Evolutionary conservation across 2,113 vertebrate species (phyloP), one percentile per base, ranked within the genome.

Genomic region (Kryptolebias marmoratus): DNA sequence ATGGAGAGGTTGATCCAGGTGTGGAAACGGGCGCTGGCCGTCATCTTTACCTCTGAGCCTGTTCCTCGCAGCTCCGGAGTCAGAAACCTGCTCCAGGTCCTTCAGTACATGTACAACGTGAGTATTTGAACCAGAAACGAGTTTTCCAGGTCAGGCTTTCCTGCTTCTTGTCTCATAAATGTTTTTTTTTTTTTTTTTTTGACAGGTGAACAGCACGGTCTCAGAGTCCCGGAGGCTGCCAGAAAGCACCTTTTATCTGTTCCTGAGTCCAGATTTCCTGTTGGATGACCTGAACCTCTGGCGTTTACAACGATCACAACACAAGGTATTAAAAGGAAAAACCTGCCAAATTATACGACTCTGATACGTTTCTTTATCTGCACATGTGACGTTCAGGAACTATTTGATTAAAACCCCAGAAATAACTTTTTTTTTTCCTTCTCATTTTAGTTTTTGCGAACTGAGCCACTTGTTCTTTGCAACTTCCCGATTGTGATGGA

Each of bases 401-500:
- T 22, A 22, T 22, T 9, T 58, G 56, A 5, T 49, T 15, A 15
- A 48, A 48, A 4, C 2, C 47, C 15, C 47, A 48, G 2, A 4
- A 15, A 48, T 13, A 15, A 22, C 22, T 22, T 22, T 16, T 0
- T 11, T 2, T 16, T 1, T 2, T 71, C 30, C 42, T 73, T 49
- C 1, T 7, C 1, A 1, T 56, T 62, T 57, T 10, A 88, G 87
- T 15, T 13, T 4, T 1, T 3, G 3, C 0, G 0, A 8, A 0
- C 9, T 9, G 15, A 69, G 50, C 79, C 81, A 27, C 62, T 79
- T 16, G 28, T 86, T 18, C 50, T 91, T 18, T 82, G 85, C 71
- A 36, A 57, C 39, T 92, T 84, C 32, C 78, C 87, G 11, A 53
- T 88, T 28, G 60, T 91, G 61, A 79, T 92, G 89, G 82, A 90